phyloP scores from a whole-genome alignment of 2,888 invertebrate genomes.

The Acrobasis suavella region DNA sequence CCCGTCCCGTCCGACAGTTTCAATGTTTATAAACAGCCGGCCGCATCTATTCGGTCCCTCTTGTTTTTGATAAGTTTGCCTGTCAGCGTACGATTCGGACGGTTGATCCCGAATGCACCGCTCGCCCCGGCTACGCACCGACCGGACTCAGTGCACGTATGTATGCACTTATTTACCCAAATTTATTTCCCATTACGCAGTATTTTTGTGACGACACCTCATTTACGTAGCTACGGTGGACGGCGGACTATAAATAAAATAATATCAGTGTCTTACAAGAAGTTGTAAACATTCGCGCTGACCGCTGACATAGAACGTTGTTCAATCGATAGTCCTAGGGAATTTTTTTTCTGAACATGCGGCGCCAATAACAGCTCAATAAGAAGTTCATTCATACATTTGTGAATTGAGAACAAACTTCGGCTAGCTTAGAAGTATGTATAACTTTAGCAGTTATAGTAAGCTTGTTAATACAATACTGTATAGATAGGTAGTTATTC shows the following conservation, averaged over 20 bases:
- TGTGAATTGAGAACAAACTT: no score
- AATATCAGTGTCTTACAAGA: conserved; percentile 39
- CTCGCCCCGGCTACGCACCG: conserved; percentile 47
- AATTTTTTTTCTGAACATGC: neutral
- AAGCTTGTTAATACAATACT: neutral
- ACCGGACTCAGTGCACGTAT: conserved; percentile 60
- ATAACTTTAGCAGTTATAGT: no score
- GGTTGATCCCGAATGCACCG: conserved; percentile 57
- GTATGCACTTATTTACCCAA: conserved; percentile 60
- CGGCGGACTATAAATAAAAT: conserved; percentile 44
- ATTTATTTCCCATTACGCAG: conserved; percentile 41
- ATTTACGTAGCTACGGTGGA: conserved; percentile 44
- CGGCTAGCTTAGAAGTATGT: no score
- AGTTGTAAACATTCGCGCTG: conserved; percentile 40
- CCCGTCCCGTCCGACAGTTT: conserved; percentile 55
- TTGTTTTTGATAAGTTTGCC: conserved; percentile 65
- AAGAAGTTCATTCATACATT: neutral
- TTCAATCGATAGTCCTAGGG: conserved; percentile 8
- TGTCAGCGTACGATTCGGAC: conserved; percentile 50
- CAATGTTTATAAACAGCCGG: conserved; percentile 81
- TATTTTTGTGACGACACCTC: conserved; percentile 44
- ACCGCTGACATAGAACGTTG: conserved; percentile 20
- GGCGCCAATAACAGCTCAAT: neutral
- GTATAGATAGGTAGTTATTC: neutral
- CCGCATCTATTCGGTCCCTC: conserved; percentile 62